Evolutionary conservation across 2,888 invertebrate species (phyloP).

Genomic region (Drosophila atroscutellata): DNA sequence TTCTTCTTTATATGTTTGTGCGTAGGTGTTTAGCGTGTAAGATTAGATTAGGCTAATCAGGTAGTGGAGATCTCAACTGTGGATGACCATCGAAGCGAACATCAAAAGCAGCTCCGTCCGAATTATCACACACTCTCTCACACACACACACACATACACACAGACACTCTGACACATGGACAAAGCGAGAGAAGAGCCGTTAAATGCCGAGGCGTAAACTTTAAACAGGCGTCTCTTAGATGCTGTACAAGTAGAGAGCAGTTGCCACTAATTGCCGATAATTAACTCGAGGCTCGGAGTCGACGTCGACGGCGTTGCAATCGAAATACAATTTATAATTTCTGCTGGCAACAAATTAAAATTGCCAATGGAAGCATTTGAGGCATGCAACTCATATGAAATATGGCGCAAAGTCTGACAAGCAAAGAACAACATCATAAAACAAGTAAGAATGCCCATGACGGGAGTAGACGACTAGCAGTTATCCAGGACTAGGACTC

Average conservation of each 20-base stretch:
- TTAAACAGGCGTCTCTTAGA: constrained; percentile 30
- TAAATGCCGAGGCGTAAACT: constrained; percentile 42
- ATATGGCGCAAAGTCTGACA: constrained; percentile 71
- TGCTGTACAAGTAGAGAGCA: constrained; percentile 43
- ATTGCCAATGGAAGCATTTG: constrained; percentile 69
- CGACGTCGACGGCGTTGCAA: constrained; percentile 34
- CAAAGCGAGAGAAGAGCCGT: constrained; percentile 1
- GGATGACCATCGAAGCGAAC: constrained; percentile 13
- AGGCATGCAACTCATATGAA: constrained; percentile 66
- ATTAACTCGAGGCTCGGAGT: constrained; percentile 63
- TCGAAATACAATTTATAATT: constrained; percentile 76
- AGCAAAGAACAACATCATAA: constrained; percentile 65
- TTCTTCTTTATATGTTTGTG: constrained; percentile 22
- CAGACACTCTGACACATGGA: background rate
- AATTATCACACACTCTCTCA: constrained; percentile 1
- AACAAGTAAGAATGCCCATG: constrained; percentile 35
- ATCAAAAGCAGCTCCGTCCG: constrained; percentile 42
- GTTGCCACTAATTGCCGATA: constrained; percentile 64
- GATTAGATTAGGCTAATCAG: constrained; percentile 80
- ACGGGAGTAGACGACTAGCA: background rate
- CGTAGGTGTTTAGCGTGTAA: constrained; percentile 75
- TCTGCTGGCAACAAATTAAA: constrained; percentile 77
- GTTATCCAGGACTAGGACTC: constrained; percentile 12
- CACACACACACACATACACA: constrained; percentile 4
- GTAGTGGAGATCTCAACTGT: constrained; percentile 44